phyloP scores from a whole-genome alignment of 2,797 vertebrate genomes.

The Rousettus madagascariensis region DNA sequence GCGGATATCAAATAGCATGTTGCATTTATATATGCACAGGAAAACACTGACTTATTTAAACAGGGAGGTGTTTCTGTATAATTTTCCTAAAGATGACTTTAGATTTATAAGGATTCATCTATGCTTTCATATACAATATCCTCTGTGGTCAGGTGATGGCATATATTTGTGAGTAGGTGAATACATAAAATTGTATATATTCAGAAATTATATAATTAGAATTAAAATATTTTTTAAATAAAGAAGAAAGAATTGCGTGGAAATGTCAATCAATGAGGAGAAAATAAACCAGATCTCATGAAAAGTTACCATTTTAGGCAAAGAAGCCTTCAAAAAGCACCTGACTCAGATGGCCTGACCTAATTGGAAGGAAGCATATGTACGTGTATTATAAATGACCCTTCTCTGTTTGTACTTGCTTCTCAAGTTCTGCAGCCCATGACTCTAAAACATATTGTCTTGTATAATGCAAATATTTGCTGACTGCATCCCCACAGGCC shows the following conservation, averaged over 20 bases:
- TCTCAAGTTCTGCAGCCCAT: neutral
- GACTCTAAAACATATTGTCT: neutral
- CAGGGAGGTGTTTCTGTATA: neutral
- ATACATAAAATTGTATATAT: neutral
- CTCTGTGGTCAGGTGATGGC: neutral
- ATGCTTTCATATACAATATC: neutral
- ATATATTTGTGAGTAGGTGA: neutral
- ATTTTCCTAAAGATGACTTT: neutral
- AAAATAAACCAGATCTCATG: neutral
- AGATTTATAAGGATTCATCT: neutral
- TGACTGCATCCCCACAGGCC: neutral
- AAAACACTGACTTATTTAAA: neutral
- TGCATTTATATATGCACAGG: neutral
- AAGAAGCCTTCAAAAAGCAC: neutral
- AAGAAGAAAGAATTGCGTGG: neutral
- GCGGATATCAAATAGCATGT: neutral
- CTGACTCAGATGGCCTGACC: neutral
- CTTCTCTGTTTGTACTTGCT: neutral
- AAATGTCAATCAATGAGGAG: neutral
- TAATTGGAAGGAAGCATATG: neutral
- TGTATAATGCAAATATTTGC: neutral
- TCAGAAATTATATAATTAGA: neutral
- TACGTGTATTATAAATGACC: neutral
- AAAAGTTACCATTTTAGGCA: neutral
- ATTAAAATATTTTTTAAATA: constrained; percentile 16